Conservation (phyloP, 2,113 vertebrate species). For the Bubo blakistoni region DNA sequence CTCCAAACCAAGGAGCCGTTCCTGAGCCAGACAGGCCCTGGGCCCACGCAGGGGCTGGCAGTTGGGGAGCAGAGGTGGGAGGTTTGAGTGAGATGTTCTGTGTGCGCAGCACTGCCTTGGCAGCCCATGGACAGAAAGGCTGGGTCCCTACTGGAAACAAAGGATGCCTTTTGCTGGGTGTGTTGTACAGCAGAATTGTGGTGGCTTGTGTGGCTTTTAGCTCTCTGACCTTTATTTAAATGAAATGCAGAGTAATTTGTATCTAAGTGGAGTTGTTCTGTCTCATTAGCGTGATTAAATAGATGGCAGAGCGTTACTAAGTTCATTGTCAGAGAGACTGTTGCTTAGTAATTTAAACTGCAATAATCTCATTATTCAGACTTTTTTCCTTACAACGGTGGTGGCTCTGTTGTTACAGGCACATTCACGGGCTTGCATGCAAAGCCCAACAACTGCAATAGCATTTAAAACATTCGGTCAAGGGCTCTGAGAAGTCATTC, state of each 20-base stretch:
- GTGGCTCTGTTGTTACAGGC: not conserved
- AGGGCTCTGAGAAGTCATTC: not conserved
- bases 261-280: not conserved
- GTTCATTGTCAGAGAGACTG: slow-evolving; percentile 39
- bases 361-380: slow-evolving; percentile 3
- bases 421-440: not conserved
- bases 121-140: not conserved
- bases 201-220: not conserved
- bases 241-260: slow-evolving; percentile 29
- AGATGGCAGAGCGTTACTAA: not conserved
- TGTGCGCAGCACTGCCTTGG: not conserved
- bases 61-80: rapidly evolving
- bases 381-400: not conserved
- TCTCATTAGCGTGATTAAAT: slow-evolving; percentile 44
- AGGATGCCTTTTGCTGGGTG: not conserved
- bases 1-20: not conserved
- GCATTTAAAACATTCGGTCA: not conserved
- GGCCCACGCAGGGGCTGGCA: not conserved
- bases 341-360: slow-evolving; percentile 36
- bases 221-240: slow-evolving; percentile 38
- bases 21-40: not conserved
- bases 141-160: not conserved
- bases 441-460: not conserved
- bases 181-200: not conserved
- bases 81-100: not conserved